Evolutionary conservation across 1,140 invertebrate genomes (phyloP), one percentile per base, ranked within the genome.

Genomic region (Venustaconcha ellipsiformis): DNA sequence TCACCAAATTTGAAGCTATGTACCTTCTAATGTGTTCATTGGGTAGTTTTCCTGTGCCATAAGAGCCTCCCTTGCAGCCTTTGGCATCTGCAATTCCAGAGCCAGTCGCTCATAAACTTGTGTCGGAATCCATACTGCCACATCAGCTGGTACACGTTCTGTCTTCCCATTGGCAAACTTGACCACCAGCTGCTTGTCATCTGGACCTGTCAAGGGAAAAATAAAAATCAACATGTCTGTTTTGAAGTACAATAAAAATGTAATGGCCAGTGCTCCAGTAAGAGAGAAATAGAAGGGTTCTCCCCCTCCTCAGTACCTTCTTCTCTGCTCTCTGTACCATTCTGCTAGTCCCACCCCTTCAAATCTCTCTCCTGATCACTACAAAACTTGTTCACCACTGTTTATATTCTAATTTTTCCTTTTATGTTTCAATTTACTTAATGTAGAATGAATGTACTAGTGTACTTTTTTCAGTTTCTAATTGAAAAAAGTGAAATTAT

Each of bases 51-150:
- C 80, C 73, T 79, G 60, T 14, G 76, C 58, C 37, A 84, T 69
- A 14, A 87, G 69, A 11, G 76, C 72, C 60, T 84, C 67, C 30
- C 87, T 75, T 12, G 84, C 80, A 57, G 82, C 79, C 48, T 58
- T 63, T 17, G 87, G 85, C 81, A 88, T 86, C 60, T 86, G 81
- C 1, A 88, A 73, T 71, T 88, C 87, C 48, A 88, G 74, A 14
- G 80, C 78, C 1, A 86, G 48, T 30, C 80, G 73, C 63, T 86
- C 80, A 73, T 82, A 84, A 55, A 87, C 73, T 18, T 78, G 58
- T 56, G 78, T 73, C 2, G 85, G 86, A 30, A 88, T 83, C 87
- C 87, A 88, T 14, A 87, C 75, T 11, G 84, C 82, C n/a, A 60
- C 72, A 57, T 86, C 74, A 15, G 55, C 23, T 1, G 71, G 59